Evolutionary conservation across 2,113 vertebrate genomes (phyloP).

Genomic region (Scatophagus argus): DNA sequence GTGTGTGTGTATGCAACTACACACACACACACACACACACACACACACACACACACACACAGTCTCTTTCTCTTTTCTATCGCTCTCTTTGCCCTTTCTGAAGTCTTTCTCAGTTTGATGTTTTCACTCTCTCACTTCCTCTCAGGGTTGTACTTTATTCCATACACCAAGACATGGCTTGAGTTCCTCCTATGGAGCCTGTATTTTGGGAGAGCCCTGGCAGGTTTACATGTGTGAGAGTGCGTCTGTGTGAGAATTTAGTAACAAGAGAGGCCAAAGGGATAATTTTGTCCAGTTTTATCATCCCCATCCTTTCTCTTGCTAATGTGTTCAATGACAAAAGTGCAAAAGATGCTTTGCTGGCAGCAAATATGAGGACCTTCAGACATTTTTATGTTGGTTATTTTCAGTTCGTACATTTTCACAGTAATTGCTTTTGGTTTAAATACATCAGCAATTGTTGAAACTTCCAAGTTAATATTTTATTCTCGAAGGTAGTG

Average conservation of each 20-base stretch:
- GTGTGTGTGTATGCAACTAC: slow-evolving; percentile 10
- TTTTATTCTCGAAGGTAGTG: too few relatives aligned
- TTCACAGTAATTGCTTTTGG: neutral
- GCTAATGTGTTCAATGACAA: neutral
- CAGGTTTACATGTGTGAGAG: neutral
- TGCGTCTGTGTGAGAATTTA: neutral
- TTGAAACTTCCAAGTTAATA: neutral
- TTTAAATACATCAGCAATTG: neutral
- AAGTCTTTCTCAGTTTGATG: slow-evolving; percentile 27
- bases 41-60: neutral
- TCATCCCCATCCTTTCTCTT: neutral
- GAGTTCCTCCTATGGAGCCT: slow-evolving; percentile 7
- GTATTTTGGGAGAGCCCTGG: neutral
- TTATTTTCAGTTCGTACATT: neutral
- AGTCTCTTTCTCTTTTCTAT: neutral
- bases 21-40: neutral
- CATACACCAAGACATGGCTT: slow-evolving; percentile 32
- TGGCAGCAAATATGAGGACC: neutral
- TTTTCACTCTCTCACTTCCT: slow-evolving; percentile 5
- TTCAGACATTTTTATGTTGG: neutral
- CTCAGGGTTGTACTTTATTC: slow-evolving; percentile 3
- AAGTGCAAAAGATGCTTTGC: neutral
- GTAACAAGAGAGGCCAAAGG: neutral
- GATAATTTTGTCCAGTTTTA: neutral
- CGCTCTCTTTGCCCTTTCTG: slow-evolving; percentile 21